Evolutionary conservation across 2,888 invertebrate genomes (phyloP), one percentile per base, ranked within the genome.

Genomic region (Drosophila eohydei): DNA sequence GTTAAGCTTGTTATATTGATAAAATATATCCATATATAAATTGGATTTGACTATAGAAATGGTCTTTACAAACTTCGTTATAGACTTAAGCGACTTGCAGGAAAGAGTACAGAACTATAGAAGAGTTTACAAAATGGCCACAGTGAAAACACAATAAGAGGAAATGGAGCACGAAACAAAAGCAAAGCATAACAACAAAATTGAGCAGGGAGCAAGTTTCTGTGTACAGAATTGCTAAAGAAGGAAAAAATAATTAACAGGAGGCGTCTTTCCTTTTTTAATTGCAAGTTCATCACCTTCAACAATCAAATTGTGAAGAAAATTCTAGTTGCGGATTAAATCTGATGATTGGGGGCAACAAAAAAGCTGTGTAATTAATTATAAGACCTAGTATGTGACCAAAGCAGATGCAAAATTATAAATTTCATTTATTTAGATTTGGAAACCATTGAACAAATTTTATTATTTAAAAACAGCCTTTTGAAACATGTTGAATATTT

Each of bases 241-340:
- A 54, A 26, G 30, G 61, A 28, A 28, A 71, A 82, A 81, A 76
- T 78, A 89, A 87, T 83, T 84, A 87, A 89, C 81, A 71, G 41
- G 30, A 66, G 46, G 3, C 16, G 14, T 6, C 62, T 69, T 72
- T 65, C 62, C 61, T 26, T 11, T 26, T 54, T 48, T 40, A 60
- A 59, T 54, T 60, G 32, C 8, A 21, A 59, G 58, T 46, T 66
- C 52, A 71, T 50, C 52, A 66, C 51, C 61, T 44, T 65, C 57
- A 11, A 21, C 26, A 44, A 48, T 55, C 63, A 88, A 83, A 86
- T 83, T 80, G 80, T 70, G 77, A 71, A 59, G 59, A 80, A 74
- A 62, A 71, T 70, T 83, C 67, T 3, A n/a, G 30, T 7, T 50
- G 12, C 21, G 51, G 80, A 59, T 72, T 44, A 40, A 38, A 48